phyloP scores from a whole-genome alignment of 2,113 vertebrate species.

The Chloropsis hardwickii region DNA sequence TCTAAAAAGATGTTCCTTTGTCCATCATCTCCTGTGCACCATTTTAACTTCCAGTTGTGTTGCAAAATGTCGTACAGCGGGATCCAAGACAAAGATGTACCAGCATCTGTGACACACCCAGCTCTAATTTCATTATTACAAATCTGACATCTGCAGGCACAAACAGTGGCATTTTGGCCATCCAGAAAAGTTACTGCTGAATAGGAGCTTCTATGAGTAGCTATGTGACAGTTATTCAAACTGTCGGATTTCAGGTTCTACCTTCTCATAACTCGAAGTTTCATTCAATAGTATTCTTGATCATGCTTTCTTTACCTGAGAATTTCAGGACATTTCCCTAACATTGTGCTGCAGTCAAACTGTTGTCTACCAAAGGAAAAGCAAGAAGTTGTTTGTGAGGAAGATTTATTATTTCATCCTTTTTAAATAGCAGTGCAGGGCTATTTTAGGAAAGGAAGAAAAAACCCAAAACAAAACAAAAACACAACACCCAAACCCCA shows the following conservation, averaged over 20 bases:
- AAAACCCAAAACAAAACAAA: not conserved
- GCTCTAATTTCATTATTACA: not conserved
- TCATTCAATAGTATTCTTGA: not conserved
- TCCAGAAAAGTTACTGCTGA: not conserved
- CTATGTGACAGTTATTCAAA: not conserved
- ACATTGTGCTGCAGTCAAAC: not conserved
- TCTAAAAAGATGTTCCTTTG: not conserved
- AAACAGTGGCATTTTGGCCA: not conserved
- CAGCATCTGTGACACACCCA: not conserved
- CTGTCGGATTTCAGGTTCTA: not conserved
- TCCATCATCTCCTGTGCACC: not conserved
- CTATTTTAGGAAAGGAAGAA: not conserved
- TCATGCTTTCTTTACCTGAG: not conserved
- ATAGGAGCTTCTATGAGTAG: not conserved
- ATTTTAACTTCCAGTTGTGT: not conserved
- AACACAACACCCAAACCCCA: not conserved
- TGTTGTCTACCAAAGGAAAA: not conserved
- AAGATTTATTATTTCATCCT: not conserved
- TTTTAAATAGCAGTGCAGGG: not conserved
- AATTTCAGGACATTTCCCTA: not conserved
- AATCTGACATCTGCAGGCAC: not conserved
- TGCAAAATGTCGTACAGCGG: not conserved
- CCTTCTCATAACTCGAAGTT: not conserved
- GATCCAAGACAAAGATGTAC: not conserved
- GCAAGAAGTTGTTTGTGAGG: not conserved